Evolutionary conservation across 2,888 invertebrate genomes (phyloP), one percentile per base, ranked within the genome.

Genomic region (Amphimallon solstitiale): DNA sequence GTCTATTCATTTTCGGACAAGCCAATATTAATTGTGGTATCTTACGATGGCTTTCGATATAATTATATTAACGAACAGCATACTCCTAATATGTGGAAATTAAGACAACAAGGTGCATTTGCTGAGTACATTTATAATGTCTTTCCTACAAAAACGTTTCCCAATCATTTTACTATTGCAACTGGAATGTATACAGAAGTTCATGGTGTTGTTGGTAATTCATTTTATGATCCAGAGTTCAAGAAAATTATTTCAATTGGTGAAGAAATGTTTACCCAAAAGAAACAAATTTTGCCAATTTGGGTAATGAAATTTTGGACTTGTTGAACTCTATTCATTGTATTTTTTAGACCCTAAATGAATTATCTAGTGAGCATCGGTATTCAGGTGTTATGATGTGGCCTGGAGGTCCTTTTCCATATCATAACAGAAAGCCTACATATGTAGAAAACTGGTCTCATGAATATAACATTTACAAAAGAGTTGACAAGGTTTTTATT

Each of bases 111-210:
- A 64, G 90, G 91, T 3, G 85, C 87, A 2, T 82, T 84, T 69
- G 82, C 88, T 0, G 86, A 86, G 66, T 85, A 86, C 73, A 84
- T 90, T 82, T 80, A 81, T 48, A 88, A 88, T 74, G 85, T 88
- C 40, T 90, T 89, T 76, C 86, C 88, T 0, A 91, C 92, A 0
- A 90, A 90, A 81, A 92, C 92, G 0, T 89, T 89, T 75, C 89
- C 91, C 0, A 92, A 92, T 81, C 92, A 92, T 80, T 89, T 89
- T 74, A 86, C 89, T 0, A 88, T 92, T 62, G 89, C 88, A 0
- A 92, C 90, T 23, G 91, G 91, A 6, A 78, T 90, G 54, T 89
- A 88, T 75, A 84, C 88, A 0, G 90, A 90, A 78, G 84, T 81
- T 12, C 92, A 92, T 79, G 92, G 92, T 0, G 88, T 92, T 34